A percentile compares a stretch with the other conserved stretches of the same genome.
phyloP scores from a whole-genome alignment of 1,140 invertebrate genomes.

The Neodiprion pinetum region DNA sequence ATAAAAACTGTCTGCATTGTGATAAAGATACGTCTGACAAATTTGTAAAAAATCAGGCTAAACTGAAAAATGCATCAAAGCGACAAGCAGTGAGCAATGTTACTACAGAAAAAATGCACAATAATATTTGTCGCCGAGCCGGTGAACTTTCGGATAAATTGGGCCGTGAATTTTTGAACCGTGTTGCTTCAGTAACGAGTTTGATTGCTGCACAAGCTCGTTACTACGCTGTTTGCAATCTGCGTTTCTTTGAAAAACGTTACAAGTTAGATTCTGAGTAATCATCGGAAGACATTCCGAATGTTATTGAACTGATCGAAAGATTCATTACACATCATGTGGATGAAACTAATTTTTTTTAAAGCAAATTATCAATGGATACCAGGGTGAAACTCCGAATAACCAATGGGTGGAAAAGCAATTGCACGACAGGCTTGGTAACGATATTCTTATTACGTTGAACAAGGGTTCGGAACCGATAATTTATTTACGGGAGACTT shows the following conservation, averaged over 20 bases:
- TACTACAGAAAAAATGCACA: background rate
- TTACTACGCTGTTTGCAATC: background rate
- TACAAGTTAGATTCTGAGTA: background rate
- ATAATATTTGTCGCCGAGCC: background rate
- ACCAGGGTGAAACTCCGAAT: background rate
- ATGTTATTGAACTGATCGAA: slow-evolving; percentile 18
- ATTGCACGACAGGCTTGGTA: slow-evolving; percentile 14
- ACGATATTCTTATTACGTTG: slow-evolving; percentile 12
- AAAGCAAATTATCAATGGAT: slow-evolving; percentile 3
- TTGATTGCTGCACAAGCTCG: background rate
- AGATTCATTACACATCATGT: slow-evolving; percentile 8
- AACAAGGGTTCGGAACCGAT: background rate
- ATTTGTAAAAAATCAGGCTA: background rate
- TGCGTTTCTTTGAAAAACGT: background rate
- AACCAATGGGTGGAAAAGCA: background rate
- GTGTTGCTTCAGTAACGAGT: background rate
- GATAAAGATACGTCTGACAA: background rate
- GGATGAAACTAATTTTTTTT: slow-evolving; percentile 16
- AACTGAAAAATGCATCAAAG: background rate
- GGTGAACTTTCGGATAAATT: background rate
- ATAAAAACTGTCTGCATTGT: background rate
- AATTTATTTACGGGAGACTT: background rate
- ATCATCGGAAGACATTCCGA: background rate
- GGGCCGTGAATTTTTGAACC: background rate
- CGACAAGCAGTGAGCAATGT: background rate